phyloP scores from a whole-genome alignment of 2,797 vertebrate species.

The Decapterus maruadsi region DNA sequence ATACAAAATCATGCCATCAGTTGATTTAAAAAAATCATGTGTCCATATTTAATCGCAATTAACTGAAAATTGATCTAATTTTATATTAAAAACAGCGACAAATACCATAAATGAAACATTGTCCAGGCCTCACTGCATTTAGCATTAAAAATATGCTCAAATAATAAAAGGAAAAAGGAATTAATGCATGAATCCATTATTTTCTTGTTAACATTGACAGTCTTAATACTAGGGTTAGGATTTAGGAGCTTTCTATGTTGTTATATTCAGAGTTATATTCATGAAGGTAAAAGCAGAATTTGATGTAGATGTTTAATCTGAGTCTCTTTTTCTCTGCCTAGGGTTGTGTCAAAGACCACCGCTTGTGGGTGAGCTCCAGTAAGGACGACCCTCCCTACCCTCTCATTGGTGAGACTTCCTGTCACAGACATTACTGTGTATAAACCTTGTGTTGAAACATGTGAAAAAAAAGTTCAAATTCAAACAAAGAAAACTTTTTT shows the following conservation, averaged over 20 bases:
- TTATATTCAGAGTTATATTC: background rate
- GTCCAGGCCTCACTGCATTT: no score
- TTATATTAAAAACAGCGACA: no score
- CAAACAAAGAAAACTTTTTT: no score
- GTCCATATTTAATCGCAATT: no score
- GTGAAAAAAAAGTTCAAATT: background rate
- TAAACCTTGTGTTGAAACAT: background rate
- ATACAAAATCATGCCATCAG: background rate
- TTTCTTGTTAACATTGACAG: no score
- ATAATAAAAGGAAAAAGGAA: no score
- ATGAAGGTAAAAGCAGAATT: background rate
- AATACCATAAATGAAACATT: no score
- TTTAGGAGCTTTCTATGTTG: background rate
- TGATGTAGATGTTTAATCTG: background rate
- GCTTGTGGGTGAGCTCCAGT: constrained; percentile 95
- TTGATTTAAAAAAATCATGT: no score
- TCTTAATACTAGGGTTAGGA: no score
- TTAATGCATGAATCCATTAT: no score
- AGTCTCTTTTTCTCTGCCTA: constrained; percentile 57
- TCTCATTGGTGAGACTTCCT: constrained; percentile 91
- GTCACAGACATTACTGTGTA: background rate
- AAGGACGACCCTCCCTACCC: constrained; percentile 95
- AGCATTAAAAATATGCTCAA: no score
- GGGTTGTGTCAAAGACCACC: constrained; percentile 93
- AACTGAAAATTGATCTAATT: no score